phyloP scores from a whole-genome alignment of 2,113 vertebrate species.

The Indri indri region DNA sequence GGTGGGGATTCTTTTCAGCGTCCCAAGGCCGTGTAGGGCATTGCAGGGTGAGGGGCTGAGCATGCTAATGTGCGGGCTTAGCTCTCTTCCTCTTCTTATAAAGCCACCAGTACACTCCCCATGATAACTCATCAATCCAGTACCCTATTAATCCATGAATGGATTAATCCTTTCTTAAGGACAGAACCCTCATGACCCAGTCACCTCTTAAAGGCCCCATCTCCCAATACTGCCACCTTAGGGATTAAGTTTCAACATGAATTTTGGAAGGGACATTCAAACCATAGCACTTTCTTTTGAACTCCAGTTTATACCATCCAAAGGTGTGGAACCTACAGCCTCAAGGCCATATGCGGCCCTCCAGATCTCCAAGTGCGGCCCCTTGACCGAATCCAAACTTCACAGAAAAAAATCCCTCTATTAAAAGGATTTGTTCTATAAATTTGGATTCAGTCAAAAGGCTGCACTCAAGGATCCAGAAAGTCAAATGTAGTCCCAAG shows the following conservation, averaged over 20 bases:
- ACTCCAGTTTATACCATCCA: not conserved
- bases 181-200: not conserved
- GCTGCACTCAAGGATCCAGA: too few species aligned
- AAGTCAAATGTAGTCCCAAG: too few species aligned
- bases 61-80: not conserved
- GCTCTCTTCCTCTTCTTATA: not conserved
- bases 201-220: not conserved
- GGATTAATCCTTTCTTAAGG: too few species aligned
- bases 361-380: too few species aligned
- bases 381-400: too few species aligned
- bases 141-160: not conserved
- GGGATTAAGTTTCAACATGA: not conserved
- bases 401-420: too few species aligned
- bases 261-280: not conserved
- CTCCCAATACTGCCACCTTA: not conserved
- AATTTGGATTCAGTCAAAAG: too few species aligned
- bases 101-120: not conserved
- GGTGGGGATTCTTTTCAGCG: not conserved
- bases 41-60: not conserved
- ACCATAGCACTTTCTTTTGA: not conserved
- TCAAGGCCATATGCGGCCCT: too few species aligned
- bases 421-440: too few species aligned
- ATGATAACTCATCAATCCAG: not conserved
- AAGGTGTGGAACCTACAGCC: not conserved
- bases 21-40: not conserved